phyloP scores from a whole-genome alignment of 2,113 vertebrate species.

The Alouatta palliata region DNA sequence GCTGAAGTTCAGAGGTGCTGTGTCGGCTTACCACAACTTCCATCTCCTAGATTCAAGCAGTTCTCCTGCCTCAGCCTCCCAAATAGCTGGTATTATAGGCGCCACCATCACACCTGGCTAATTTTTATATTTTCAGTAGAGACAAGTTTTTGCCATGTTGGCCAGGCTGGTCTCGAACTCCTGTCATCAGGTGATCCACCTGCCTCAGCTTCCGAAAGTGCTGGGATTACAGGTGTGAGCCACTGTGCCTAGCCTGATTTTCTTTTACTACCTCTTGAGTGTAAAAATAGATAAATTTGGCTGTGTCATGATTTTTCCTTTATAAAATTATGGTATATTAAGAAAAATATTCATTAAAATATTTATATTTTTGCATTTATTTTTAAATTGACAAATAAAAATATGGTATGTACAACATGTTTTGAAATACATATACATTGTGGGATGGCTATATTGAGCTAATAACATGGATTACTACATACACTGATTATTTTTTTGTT shows the following conservation, averaged over 20 bases:
- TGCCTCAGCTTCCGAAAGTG: not conserved
- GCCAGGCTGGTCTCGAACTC: not conserved
- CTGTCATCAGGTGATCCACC: not conserved
- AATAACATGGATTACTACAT: not conserved
- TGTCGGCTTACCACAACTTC: not conserved
- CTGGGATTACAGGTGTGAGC: not conserved
- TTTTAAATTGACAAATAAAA: not conserved
- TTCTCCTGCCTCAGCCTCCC: not conserved
- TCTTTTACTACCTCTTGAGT: not conserved
- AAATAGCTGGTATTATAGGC: not conserved
- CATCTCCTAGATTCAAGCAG: not conserved
- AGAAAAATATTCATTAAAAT: not conserved
- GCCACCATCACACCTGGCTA: not conserved
- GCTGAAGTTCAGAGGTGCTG: not conserved
- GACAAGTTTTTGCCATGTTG: not conserved
- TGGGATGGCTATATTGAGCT: not conserved
- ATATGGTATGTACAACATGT: not conserved
- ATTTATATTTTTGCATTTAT: not conserved
- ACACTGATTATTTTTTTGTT: not conserved
- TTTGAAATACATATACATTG: not conserved
- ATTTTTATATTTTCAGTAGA: not conserved
- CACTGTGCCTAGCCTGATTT: not conserved
- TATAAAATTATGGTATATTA: constrained; percentile 1
- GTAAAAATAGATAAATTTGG: not conserved
- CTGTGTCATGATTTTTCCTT: constrained; percentile 23